Evolutionary conservation across 2,113 vertebrate genomes (phyloP).

Genomic region (Furnarius figulus): DNA sequence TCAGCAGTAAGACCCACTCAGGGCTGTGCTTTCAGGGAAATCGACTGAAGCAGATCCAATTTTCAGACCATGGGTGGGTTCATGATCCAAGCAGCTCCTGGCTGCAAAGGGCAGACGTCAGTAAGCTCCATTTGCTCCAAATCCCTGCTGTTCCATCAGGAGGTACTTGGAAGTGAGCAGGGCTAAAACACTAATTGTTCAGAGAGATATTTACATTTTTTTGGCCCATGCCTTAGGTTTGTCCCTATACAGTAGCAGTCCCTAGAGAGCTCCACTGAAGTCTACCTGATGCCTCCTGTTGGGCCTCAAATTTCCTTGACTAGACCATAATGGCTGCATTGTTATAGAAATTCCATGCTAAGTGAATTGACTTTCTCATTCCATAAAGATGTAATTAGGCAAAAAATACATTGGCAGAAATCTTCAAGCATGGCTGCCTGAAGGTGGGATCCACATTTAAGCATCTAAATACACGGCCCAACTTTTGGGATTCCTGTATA

Average conservation of each 20-base stretch:
- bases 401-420: conserved; percentile 7
- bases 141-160: not conserved
- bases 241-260: not conserved
- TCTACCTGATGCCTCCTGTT: not conserved
- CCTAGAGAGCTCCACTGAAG: not conserved
- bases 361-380: not conserved
- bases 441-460: not conserved
- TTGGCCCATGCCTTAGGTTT: not conserved
- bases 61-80: not conserved
- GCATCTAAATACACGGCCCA: not conserved
- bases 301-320: not conserved
- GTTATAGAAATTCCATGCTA: not conserved
- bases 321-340: not conserved
- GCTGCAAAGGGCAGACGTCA: not conserved
- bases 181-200: not conserved
- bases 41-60: not conserved
- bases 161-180: not conserved
- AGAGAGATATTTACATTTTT: not conserved
- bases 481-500: not conserved
- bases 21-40: not conserved
- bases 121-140: not conserved
- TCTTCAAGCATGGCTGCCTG: not conserved
- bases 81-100: not conserved
- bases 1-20: not conserved
- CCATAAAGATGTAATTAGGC: not conserved